Evolutionary conservation across 2,113 vertebrate species (phyloP).

Genomic region (Cheirogaleus medius): DNA sequence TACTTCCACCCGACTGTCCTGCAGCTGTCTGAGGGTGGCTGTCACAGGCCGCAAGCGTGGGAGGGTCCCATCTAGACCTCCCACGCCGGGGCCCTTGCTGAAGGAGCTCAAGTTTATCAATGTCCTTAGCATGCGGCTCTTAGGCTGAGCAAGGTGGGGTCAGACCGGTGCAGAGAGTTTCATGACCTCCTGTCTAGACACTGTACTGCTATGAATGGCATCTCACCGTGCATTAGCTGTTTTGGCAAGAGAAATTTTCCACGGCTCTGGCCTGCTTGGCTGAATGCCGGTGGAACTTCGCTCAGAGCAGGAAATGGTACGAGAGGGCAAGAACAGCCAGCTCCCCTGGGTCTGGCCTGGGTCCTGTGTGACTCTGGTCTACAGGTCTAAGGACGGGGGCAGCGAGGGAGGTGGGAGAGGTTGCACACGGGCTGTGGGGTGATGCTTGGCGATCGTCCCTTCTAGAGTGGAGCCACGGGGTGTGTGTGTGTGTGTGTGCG

Average conservation of each 20-base stretch:
- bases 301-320: conserved; percentile 2
- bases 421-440: not conserved
- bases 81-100: accelerated
- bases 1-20: accelerated
- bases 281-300: not conserved
- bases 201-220: not conserved
- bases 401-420: not conserved
- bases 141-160: not conserved
- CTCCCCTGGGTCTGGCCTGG: not conserved
- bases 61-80: not conserved
- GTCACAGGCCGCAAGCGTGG: not conserved
- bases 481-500: not conserved
- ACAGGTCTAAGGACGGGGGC: not conserved
- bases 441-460: not conserved
- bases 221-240: not conserved
- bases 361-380: not conserved
- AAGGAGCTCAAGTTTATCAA: not conserved
- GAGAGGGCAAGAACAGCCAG: not conserved
- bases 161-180: not conserved
- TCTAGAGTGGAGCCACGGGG: not conserved
- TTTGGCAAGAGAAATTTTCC: conserved; percentile 20
- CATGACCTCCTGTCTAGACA: conserved; percentile 32
- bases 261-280: not conserved
- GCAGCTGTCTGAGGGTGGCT: not conserved
- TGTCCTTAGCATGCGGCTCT: not conserved